phyloP scores from a whole-genome alignment of 2,797 vertebrate species.

The Hozukius guyotensis region DNA sequence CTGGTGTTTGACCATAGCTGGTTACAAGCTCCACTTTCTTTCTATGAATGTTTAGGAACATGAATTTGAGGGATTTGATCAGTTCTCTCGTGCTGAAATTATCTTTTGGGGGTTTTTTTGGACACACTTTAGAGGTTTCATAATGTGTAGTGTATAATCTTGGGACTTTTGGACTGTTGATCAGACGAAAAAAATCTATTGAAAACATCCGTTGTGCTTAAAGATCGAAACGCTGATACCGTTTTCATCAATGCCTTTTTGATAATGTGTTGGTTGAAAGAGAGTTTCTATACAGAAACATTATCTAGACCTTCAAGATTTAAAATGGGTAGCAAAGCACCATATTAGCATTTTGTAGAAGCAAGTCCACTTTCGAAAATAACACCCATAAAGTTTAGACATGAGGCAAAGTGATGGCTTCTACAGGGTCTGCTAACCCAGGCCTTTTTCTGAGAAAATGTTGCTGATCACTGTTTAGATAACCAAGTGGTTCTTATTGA shows the following conservation, averaged over 20 bases:
- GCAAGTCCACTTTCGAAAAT: background rate
- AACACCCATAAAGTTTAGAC: background rate
- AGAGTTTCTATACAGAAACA: background rate
- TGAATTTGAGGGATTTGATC: background rate
- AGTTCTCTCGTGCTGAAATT: background rate
- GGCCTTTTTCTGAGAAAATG: background rate
- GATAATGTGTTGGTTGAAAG: background rate
- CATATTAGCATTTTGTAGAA: background rate
- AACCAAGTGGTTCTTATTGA: constrained; percentile 21
- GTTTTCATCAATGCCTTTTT: background rate
- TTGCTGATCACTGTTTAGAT: constrained; percentile 9
- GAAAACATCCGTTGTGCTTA: background rate
- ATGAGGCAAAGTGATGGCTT: background rate
- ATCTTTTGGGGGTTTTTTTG: background rate
- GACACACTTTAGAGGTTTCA: background rate
- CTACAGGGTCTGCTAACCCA: background rate
- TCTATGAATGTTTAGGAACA: background rate
- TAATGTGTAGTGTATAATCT: background rate
- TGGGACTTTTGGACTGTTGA: background rate
- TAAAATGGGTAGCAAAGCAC: background rate
- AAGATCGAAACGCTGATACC: background rate
- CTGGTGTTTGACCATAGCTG: background rate
- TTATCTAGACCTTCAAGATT: background rate
- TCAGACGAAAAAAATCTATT: background rate
- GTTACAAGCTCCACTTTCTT: background rate